phyloP scores from a whole-genome alignment of 30 jellyfish, hydroid and myxozoan genomes.

The Catostylus mosaicus region DNA sequence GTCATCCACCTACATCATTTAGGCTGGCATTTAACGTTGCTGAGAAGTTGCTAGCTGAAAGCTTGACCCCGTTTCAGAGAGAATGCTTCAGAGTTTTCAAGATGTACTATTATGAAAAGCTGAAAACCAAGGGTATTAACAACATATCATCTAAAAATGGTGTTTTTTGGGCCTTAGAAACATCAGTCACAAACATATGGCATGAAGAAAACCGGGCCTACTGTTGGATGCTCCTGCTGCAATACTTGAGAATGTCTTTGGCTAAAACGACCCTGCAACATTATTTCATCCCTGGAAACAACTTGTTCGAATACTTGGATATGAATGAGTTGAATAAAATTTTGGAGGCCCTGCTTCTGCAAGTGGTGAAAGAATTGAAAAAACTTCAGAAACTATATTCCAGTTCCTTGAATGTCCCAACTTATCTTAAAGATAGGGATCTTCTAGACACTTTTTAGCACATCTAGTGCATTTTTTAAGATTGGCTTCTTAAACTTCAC shows the following conservation, averaged over 20 bases:
- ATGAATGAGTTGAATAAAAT: slow-evolving; percentile 16
- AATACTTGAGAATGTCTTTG: neutral
- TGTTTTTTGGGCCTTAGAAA: slow-evolving; percentile 49
- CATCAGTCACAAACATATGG: slow-evolving; percentile 15
- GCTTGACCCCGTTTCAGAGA: slow-evolving; percentile 28
- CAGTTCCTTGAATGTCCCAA: neutral
- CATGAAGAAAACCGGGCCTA: slow-evolving; percentile 28
- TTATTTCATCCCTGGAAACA: slow-evolving; percentile 43
- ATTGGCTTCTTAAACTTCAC: no score
- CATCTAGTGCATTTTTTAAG: slow-evolving; percentile 1
- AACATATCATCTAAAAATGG: slow-evolving; percentile 55
- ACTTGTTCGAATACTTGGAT: slow-evolving; percentile 26
- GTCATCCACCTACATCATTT: slow-evolving; percentile 33
- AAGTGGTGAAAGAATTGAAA: no score
- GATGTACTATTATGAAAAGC: slow-evolving; percentile 53
- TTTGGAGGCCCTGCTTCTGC: neutral
- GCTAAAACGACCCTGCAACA: slow-evolving; percentile 6
- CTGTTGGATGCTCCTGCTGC: slow-evolving; percentile 34
- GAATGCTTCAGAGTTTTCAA: slow-evolving; percentile 46
- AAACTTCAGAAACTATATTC: slow-evolving; percentile 11
- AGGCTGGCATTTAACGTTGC: slow-evolving; percentile 39
- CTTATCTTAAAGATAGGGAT: neutral
- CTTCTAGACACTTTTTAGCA: slow-evolving; percentile 8
- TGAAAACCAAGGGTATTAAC: slow-evolving; percentile 35
- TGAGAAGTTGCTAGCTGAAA: slow-evolving; percentile 28